phyloP scores from a whole-genome alignment of 2,797 vertebrate species.

The Nannoperca obscura region DNA sequence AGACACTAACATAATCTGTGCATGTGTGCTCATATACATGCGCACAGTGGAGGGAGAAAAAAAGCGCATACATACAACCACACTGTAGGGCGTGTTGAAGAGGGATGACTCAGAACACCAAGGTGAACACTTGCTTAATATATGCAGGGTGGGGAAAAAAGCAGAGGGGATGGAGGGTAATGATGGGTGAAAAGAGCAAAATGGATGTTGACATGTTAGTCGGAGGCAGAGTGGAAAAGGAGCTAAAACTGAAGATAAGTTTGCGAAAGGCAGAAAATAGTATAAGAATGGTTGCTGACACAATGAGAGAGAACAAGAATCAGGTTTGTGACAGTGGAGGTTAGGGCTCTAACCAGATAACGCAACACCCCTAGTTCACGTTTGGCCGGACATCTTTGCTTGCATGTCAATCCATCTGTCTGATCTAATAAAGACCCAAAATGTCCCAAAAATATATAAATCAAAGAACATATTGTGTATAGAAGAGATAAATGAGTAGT shows the following conservation, averaged over 20 bases:
- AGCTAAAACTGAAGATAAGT: constrained; percentile 18
- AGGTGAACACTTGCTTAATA: constrained; percentile 49
- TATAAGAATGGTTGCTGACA: neutral
- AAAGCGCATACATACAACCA: constrained; percentile 1
- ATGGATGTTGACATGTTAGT: constrained; percentile 11
- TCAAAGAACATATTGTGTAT: neutral
- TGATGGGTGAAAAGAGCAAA: constrained; percentile 12
- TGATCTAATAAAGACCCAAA: neutral
- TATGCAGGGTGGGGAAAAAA: constrained; percentile 9
- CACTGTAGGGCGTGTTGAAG: constrained; percentile 15
- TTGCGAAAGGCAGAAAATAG: neutral
- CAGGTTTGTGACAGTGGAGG: neutral
- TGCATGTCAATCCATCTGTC: neutral
- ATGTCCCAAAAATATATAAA: neutral
- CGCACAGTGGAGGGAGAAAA: neutral
- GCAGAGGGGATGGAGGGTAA: constrained; percentile 3
- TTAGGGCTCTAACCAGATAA: neutral
- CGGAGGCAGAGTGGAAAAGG: neutral
- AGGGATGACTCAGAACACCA: constrained; percentile 62
- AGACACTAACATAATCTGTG: constrained; percentile 49
- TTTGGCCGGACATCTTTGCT: neutral
- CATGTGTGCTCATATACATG: constrained; percentile 26
- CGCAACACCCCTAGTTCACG: neutral
- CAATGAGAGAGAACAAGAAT: neutral
- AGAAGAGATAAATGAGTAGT: too few relatives aligned